Evolutionary conservation across 1,140 invertebrate genomes (phyloP), one percentile per base, ranked within the genome.

Genomic region (Drosophila yakuba): DNA sequence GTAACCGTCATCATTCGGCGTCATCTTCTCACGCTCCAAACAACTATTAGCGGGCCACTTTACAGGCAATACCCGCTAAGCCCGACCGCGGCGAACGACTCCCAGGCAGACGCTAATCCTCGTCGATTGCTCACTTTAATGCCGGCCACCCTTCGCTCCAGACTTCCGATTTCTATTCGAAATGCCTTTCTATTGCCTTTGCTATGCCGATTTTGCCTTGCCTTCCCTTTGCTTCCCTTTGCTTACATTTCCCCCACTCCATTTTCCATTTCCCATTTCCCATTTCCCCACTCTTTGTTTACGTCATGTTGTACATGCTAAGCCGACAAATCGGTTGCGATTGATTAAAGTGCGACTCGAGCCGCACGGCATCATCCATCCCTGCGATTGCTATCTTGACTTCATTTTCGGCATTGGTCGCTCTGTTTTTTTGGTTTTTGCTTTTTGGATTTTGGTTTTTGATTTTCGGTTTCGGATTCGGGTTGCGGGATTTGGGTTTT

Each of bases 241-340:
- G 1, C 20, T 20, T 20, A 20, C 20, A 20, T 20, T 20, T 20
- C 20, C 25, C 14, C 43, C 35, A 25, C 25, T 25, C 25, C 25
- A 5, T 25, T 25, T 17, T 14, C 56, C 8, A 23, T 51, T 54
- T 41, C 35, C 32, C 48, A 23, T 38, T 52, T 35, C 43, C 52
- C 45, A 50, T 41, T 47, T 74, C 15, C 35, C 61, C 5, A 25
- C 45, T 74, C 23, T 23, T 62, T 86, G 86, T 88, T 88, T 88
- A 89, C 80, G 83, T 88, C 83, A 88, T 91, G 84, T 90, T 81
- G 85, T 91, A 91, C 90, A 91, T 90, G 90, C 83, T 91, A 91
- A 91, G 90, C 90, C 90, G 90, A 91, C 90, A 91, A 91, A 91
- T 91, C 90, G 90, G 90, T 85, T 85, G 91, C 90, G 90, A 91